Conservation (phyloP, 2,888 invertebrate genomes). For the Allophyes oxyacanthae region DNA sequence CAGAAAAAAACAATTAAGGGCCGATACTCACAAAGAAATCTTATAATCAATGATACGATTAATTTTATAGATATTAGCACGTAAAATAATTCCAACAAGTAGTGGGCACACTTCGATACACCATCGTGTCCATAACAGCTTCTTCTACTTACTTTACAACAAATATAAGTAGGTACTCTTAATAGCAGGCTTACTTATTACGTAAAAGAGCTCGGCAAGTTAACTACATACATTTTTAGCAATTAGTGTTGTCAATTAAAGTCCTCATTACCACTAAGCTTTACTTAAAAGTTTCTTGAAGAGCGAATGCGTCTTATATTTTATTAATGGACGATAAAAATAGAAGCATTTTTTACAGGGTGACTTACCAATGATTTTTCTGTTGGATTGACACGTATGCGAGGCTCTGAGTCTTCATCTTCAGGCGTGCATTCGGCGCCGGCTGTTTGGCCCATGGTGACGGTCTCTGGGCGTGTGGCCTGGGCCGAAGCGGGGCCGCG, state of each 20-base stretch:
- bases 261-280: conserved; percentile 13
- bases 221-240: conserved; percentile 4
- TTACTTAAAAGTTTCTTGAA: conserved; percentile 24
- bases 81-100: too few species aligned
- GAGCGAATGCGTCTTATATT: conserved; percentile 18
- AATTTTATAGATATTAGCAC: too few species aligned
- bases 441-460: conserved; percentile 87
- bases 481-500: conserved; percentile 82
- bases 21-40: too few species aligned
- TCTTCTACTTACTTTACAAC: too few species aligned
- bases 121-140: too few species aligned
- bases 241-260: too few species aligned
- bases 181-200: too few species aligned
- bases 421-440: conserved; percentile 88
- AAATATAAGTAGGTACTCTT: too few species aligned
- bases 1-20: too few species aligned
- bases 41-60: neutral
- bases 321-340: conserved; percentile 21
- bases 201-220: conserved; percentile 17
- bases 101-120: too few species aligned
- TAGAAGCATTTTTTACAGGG: neutral
- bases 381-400: conserved; percentile 85
- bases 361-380: conserved; percentile 87
- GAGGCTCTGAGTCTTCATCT: conserved; percentile 85
- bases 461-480: conserved; percentile 52